Conservation (phyloP, 1,140 invertebrate genomes). For the Pseudomyrmex flavicornis region DNA sequence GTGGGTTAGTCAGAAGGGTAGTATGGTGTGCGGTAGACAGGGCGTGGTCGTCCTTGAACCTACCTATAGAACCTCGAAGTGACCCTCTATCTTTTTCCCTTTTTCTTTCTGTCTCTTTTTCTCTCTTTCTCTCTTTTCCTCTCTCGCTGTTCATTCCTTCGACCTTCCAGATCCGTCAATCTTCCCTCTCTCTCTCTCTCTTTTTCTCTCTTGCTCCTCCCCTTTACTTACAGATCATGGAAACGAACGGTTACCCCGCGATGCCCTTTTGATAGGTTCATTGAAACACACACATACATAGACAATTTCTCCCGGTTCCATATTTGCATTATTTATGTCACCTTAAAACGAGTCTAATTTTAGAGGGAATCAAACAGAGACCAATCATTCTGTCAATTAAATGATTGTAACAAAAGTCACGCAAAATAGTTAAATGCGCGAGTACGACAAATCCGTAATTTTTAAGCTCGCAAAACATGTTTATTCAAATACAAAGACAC, state of each 20-base stretch:
- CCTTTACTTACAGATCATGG: conserved; percentile 36
- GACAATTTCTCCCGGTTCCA: background rate
- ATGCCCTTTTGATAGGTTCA: conserved; percentile 60
- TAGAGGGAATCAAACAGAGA: background rate
- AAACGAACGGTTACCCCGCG: conserved; percentile 58
- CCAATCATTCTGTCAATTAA: background rate
- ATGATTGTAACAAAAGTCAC: background rate
- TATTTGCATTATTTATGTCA: conserved; percentile 53
- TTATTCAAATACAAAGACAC: too few species aligned
- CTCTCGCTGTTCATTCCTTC: conserved; percentile 11
- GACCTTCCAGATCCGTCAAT: conserved; percentile 35
- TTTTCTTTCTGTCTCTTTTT: conserved; percentile 55
- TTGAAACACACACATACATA: background rate
- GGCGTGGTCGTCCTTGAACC: conserved; percentile 84
- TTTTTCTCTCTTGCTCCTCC: background rate
- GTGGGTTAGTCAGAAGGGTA: conserved; percentile 67
- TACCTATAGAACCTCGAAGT: conserved; percentile 66
- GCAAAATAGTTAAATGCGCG: background rate
- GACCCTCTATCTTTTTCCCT: conserved; percentile 22
- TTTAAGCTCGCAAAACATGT: background rate
- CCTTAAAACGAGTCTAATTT: conserved; percentile 4
- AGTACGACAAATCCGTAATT: background rate
- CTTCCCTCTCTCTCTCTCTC: background rate
- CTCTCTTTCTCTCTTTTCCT: conserved; percentile 28
- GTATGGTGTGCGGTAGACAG: conserved; percentile 79